phyloP scores from a whole-genome alignment of 2,113 vertebrate species.

The Catharus fuscescens region DNA sequence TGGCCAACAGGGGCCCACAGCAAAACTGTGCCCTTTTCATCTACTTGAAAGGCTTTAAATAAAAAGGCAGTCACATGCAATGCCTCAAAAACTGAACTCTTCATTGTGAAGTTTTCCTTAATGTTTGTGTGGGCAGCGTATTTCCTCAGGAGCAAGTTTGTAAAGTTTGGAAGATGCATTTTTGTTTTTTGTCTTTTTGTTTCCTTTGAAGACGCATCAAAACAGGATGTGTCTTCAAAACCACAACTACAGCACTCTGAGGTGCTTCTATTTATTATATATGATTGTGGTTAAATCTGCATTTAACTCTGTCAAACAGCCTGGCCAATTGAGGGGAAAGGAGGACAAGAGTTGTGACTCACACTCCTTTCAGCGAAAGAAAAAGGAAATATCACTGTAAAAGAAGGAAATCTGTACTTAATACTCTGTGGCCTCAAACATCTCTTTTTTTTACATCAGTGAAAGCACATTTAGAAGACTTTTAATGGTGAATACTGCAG shows the following conservation, averaged over 20 bases:
- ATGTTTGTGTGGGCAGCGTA: accelerated
- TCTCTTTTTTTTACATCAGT: background rate
- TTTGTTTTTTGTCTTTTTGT: background rate
- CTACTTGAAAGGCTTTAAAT: accelerated
- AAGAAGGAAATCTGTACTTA: background rate
- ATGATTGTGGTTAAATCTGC: background rate
- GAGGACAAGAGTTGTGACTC: background rate
- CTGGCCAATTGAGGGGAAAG: background rate
- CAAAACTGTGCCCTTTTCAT: background rate
- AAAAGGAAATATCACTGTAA: background rate
- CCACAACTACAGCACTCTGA: background rate
- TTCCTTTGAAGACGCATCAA: background rate
- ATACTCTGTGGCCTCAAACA: background rate
- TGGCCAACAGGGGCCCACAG: background rate
- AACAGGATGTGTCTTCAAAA: background rate
- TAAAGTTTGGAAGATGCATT: accelerated
- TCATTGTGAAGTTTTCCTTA: background rate
- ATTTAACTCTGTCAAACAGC: background rate
- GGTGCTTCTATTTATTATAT: background rate
- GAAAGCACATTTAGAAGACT: background rate
- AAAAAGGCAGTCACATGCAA: background rate
- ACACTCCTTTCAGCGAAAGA: background rate
- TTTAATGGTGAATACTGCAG: background rate
- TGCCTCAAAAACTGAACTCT: background rate
- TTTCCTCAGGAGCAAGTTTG: background rate